Base-by-base conservation (phyloP, 2,113 vertebrate genomes). In the Columba livia region DNA sequence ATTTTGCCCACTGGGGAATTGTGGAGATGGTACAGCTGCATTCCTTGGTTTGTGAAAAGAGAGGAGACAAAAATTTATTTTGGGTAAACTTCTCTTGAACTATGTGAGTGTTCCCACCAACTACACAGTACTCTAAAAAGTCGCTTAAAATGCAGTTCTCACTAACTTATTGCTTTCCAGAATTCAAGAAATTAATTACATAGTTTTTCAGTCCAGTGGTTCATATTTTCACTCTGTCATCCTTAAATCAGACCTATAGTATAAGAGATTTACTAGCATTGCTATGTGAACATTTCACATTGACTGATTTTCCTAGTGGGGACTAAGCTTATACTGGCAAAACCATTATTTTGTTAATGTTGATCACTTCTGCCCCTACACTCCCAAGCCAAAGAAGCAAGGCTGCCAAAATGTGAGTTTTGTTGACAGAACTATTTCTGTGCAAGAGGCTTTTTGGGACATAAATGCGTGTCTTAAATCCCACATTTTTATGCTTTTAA, bases 391-490 rank as follows among this genome's bases (percentile, higher is more conserved):
- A 91, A 77, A 54, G 58, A 70, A 83, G 12, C 70, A 61, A 79
- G 16, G 23, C 36, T 90, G n/a, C 17, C 14, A 40, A 70, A 62
- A 70, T 6, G 20, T 20, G 8, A 38, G 13, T 11, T 88, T 77
- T 78, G 16, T n/a, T 56, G 10, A 38, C 24, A 38, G 26, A 54
- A 54, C 11, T 83, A 5, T 44, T 85, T 64, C 31, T 58, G 17
- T 42, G 26, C 20, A 67, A 66, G 58, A 66, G 2, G 6, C 4
- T 71, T 90, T 84, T 90, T 51, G 32, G 73, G 64, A 13, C 36
- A 5, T 47, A 57, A 67, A 56, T 21, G 6, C 14, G 20, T 0
- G 0, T 29, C 17, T 12, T 32, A 75, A 87, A 66, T 62, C 18
- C 26, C 8, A 56, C 9, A 6, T 69, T 73, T 75, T 81, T 11